These are phyloP conservation scores for Acromyrmex echinatior DNA, from an alignment of 1,140 invertebrate genomes.

Conservation along the genomic window DNA sequence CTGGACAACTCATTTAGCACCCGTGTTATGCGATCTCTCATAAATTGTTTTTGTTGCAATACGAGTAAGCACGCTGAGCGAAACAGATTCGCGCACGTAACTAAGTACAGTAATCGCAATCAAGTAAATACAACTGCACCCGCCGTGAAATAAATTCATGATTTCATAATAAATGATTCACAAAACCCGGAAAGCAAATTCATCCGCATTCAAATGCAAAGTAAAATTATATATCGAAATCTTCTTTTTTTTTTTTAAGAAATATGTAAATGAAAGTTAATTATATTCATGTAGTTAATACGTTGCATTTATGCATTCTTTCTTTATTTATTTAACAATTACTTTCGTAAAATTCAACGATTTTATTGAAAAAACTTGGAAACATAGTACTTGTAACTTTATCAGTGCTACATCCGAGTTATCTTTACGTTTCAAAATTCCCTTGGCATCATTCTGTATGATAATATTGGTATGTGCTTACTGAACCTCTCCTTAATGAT, in stretches of 20 bases:
- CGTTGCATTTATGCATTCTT: not conserved
- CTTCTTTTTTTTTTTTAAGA: not conserved
- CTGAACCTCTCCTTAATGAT: not conserved
- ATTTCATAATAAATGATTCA: not conserved
- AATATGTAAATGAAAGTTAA: not conserved
- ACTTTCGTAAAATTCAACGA: not conserved
- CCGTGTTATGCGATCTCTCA: conserved; percentile 48
- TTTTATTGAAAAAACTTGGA: not conserved
- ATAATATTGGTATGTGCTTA: conserved; percentile 15
- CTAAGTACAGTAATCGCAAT: conserved; percentile 11
- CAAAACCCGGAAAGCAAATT: not conserved
- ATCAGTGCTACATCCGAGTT: not conserved
- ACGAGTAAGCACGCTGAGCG: not conserved
- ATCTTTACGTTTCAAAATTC: conserved; percentile 5
- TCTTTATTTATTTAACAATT: not conserved
- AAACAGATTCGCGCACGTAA: conserved; percentile 45
- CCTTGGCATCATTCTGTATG: conserved; percentile 6
- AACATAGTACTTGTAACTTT: not conserved
- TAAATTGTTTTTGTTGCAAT: conserved; percentile 52
- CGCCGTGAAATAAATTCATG: not conserved
- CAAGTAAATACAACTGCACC: conserved; percentile 8
- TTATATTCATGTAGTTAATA: not conserved
- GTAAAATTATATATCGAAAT: not conserved
- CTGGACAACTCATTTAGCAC: conserved; percentile 22
- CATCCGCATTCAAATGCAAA: not conserved